Evolutionary conservation across 2,888 invertebrate species (phyloP).

Genomic region (Electrophaes corylata): DNA sequence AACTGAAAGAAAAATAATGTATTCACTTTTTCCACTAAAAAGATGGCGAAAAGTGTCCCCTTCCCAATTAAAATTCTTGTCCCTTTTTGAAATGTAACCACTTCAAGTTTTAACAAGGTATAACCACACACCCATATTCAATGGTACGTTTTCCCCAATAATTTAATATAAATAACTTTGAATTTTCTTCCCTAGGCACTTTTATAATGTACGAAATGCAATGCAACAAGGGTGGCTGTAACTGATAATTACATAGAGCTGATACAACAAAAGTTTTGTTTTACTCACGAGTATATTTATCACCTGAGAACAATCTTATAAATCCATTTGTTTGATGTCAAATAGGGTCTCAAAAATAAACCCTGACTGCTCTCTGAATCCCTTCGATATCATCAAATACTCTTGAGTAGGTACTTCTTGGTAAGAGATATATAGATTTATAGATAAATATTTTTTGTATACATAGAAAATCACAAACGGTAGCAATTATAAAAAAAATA

Average conservation of each 20-base stretch:
- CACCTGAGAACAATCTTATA: background rate
- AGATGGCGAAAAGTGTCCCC: conserved; percentile 6
- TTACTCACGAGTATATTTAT: background rate
- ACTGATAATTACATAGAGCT: conserved; percentile 52
- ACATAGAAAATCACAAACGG: no score
- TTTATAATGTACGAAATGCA: conserved; percentile 58
- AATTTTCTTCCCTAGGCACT: conserved; percentile 61
- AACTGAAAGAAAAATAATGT: background rate
- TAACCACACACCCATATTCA: conserved; percentile 15
- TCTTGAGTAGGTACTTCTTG: no score
- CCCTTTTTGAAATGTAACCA: conserved; percentile 14
- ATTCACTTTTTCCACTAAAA: background rate
- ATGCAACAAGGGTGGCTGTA: conserved; percentile 54
- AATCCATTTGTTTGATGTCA: no score
- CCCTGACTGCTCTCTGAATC: no score
- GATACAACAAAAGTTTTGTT: conserved; percentile 23
- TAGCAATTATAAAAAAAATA: no score
- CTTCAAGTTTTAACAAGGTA: conserved; percentile 15
- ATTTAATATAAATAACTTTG: conserved; percentile 74
- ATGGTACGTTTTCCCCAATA: conserved; percentile 51
- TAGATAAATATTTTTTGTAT: no score
- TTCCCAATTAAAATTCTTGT: conserved; percentile 17
- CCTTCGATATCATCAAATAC: no score
- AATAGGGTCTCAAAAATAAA: no score
- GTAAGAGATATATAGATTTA: no score